phyloP scores from a whole-genome alignment of 2,113 vertebrate species.

The Cebus imitator region DNA sequence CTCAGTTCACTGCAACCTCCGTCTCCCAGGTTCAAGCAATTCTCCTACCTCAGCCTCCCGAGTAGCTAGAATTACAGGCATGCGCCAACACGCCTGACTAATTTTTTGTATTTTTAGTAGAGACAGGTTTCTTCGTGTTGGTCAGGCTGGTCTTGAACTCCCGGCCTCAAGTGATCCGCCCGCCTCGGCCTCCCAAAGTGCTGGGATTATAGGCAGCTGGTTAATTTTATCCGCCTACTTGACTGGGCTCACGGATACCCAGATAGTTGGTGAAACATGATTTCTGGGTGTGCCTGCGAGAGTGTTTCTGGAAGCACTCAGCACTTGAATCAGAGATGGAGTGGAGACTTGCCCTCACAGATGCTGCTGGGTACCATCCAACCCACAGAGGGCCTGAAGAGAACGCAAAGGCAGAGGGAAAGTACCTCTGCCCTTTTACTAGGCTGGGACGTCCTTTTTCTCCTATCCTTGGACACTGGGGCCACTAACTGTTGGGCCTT shows the following conservation, averaged over 20 bases:
- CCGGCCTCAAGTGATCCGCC: no score
- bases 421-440: background rate
- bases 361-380: background rate
- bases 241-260: background rate
- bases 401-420: background rate
- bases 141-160: no score
- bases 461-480: background rate
- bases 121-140: no score
- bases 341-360: background rate
- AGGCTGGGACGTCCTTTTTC: background rate
- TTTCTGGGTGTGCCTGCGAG: background rate
- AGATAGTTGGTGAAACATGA: background rate
- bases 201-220: no score
- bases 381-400: background rate
- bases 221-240: background rate
- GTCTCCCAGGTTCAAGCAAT: no score
- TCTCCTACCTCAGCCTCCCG: no score
- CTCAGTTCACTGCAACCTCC: no score
- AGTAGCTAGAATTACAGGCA: no score
- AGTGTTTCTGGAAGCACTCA: background rate
- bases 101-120: no score
- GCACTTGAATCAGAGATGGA: background rate
- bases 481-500: background rate
- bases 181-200: no score
- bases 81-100: no score